These are phyloP conservation scores for Thymelicus sylvestris DNA, from an alignment of 2,888 invertebrate species.

Conservation along the genomic window DNA sequence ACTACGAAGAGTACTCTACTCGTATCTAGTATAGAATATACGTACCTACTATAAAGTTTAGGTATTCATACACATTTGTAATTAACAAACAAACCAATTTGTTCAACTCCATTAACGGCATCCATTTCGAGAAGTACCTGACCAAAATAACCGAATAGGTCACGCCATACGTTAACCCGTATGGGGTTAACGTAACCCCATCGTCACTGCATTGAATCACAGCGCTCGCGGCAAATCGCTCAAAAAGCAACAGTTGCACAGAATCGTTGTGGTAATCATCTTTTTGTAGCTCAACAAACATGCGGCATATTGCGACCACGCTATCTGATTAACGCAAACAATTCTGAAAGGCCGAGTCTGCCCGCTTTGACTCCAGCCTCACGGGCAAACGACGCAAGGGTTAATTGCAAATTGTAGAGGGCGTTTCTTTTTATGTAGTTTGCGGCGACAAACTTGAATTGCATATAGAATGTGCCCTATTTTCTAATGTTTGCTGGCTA, in stretches of 20 bases:
- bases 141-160: conserved; percentile 21
- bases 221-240: conserved; percentile 5
- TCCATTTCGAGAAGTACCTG: conserved; percentile 3
- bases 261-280: conserved; percentile 54
- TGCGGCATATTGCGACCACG: conserved; percentile 70
- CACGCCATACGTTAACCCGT: conserved; percentile 3
- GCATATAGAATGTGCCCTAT: conserved; percentile 19
- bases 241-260: conserved; percentile 55
- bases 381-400: conserved; percentile 51
- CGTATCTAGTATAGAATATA: too few relatives aligned
- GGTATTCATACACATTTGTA: background rate
- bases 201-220: conserved; percentile 11
- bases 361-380: conserved; percentile 44
- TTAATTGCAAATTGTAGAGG: conserved; percentile 70
- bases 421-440: conserved; percentile 53
- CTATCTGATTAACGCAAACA: conserved; percentile 79
- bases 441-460: conserved; percentile 28
- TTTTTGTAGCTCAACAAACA: conserved; percentile 60
- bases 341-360: conserved; percentile 53
- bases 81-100: too few relatives aligned
- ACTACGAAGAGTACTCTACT: too few relatives aligned
- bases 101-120: too few relatives aligned
- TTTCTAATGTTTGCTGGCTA: conserved; percentile 13
- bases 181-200: background rate
- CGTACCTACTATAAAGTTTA: background rate